Evolutionary conservation across 2,888 invertebrate species (phyloP), one percentile per base, ranked within the genome.

Genomic region (Ommatoiulus sabulosus): DNA sequence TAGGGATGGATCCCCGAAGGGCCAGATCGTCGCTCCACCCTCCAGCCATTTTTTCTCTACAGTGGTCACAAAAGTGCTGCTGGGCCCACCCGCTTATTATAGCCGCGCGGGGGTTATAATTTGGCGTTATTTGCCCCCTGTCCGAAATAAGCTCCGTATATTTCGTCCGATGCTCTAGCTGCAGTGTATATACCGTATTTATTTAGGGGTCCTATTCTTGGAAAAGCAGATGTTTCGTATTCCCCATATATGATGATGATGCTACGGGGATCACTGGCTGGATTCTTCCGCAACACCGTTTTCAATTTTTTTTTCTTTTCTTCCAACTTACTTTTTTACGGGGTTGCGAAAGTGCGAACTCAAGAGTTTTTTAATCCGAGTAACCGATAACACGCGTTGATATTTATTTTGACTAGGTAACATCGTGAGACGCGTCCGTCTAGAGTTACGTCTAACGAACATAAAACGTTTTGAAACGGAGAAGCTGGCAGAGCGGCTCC

Each of bases 141-240:
- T 52, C 52, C 52, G 10, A 52, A 52, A 52, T 52, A 52, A 12
- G 52, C 52, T 35, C 35, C 35, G 35, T 35, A 35, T 35, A 10
- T 52, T 52, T 52, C 12, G 52, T 52, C 52, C 17, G 17, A 52
- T 15, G 52, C 52, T 0, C 12, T 48, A n/a, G n/a, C 48, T 35
- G 35, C 35, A 35, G 35, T 35, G 35, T 35, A 3, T 48, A 48
- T 48, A 48, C 8, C 52, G 52, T 52, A 52, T 52, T 52, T 52
- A 52, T 52, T 52, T 52, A 52, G 52, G 52, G 52, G 52, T 52
- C 52, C 52, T 63, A 63, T 63, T 63, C 63, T 63, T 63, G 63
- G 63, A 63, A 63, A 63, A 63, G 63, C 63, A 63, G 63, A 63
- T 63, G 63, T 63, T 63, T 63, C 63, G n/a, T 63, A 63, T 63